Evolutionary conservation across 2,888 invertebrate species (phyloP), one percentile per base, ranked within the genome.

Genomic region (Harpalus rufipes): DNA sequence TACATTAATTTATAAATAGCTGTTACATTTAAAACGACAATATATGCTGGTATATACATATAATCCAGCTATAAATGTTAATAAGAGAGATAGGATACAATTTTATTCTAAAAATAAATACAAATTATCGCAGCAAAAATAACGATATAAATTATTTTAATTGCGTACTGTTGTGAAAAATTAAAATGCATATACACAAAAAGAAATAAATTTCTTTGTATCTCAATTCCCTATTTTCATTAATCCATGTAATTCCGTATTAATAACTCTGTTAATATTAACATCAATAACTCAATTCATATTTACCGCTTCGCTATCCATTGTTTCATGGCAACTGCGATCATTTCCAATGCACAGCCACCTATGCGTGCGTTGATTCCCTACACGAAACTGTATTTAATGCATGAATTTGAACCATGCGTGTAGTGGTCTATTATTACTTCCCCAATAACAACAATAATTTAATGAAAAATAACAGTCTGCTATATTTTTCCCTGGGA

Each of bases 311-410:
- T 3, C 1, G 32, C 3, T 14, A 59, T 68, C 39, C 41, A 39
- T 41, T 39, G 32, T 68, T 68, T 14, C 39, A 10, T 5, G 25
- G 68, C 68, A 32, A 32, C 32, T 32, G 32, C 32, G 32, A 32
- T 32, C 32, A 39, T 68, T 44, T 10, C 7, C 16, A 74, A 18
- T 74, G 44, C 18, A 44, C 39, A 18, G 44, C 72, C 72, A 44
- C 72, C 72, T 72, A 72, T 82, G 82, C 68, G 72, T 82, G 82
- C 32, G 39, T 68, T 18, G 44, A 18, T 72, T 51, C 58, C n/a
- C 51, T 58, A 16, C 82, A 82, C 72, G 82, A 82, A 81, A 72
- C 16, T n/a, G 58, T 82, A 32, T 82, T 72, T 82, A 82, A 72
- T 82, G 56, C 82, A 82, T 72, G 82, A 72, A 82, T 82, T 72